These are phyloP conservation scores for Percopsis transmontana DNA, from an alignment of 2,113 vertebrate genomes.

Conservation along the genomic window DNA sequence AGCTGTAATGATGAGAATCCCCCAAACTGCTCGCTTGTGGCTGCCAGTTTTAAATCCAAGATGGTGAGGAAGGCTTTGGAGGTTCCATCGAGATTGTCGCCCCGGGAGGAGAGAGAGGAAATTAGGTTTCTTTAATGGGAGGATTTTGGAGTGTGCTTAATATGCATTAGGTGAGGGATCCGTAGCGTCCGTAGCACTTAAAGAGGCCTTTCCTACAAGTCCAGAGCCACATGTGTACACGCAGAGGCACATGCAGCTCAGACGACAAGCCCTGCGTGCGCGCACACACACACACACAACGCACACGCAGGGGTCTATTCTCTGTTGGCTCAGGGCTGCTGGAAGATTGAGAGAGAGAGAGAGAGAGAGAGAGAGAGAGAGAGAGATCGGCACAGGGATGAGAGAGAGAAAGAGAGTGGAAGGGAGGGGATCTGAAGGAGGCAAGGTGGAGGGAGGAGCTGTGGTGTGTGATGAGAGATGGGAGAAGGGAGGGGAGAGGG, in stretches of 20 bases:
- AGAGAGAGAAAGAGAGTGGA: conserved; percentile 13
- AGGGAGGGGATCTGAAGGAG: conserved; percentile 41
- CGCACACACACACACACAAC: conserved; percentile 23
- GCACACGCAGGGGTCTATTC: conserved; percentile 37
- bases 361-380: conserved; percentile 52
- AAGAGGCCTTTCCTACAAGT: conserved; percentile 58
- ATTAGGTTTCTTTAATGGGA: conserved; percentile 49
- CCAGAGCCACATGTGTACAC: conserved; percentile 54
- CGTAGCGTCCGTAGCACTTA: conserved; percentile 67
- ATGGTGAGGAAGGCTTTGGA: conserved; percentile 53
- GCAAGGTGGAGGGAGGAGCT: conserved; percentile 75
- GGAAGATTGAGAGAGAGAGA: conserved; percentile 45
- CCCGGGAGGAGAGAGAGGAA: conserved; percentile 43
- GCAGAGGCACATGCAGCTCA: conserved; percentile 59
- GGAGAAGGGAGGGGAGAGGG: conserved; percentile 39
- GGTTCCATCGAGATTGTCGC: conserved; percentile 67
- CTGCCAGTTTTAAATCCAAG: conserved; percentile 79
- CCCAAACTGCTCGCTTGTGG: conserved; percentile 64
- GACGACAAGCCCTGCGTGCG: conserved; percentile 14
- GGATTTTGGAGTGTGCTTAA: conserved; percentile 41
- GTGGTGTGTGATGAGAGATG: conserved; percentile 59
- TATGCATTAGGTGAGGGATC: conserved; percentile 41
- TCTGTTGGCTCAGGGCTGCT: conserved; percentile 45
- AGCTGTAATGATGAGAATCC: conserved; percentile 56
- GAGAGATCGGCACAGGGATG: conserved; percentile 35